phyloP scores from a whole-genome alignment of 2,113 vertebrate species.

The Morone chrysops region DNA sequence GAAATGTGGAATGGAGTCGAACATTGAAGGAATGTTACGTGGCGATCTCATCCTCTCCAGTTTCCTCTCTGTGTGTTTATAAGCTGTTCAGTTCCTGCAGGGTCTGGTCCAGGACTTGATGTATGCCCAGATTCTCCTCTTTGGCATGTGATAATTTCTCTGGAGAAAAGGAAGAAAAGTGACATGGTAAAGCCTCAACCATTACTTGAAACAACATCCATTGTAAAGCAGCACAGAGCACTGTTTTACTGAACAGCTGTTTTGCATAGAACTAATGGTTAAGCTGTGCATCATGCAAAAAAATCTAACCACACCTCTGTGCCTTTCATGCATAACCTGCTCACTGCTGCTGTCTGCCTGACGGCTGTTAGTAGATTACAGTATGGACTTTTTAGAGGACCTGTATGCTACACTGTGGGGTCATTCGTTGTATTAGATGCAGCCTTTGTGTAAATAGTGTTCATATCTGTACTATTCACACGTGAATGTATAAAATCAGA shows the following conservation, averaged over 20 bases:
- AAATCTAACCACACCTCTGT: constrained; percentile 40
- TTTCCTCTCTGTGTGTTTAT: constrained; percentile 81
- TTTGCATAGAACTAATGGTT: constrained; percentile 67
- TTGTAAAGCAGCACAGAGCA: constrained; percentile 2
- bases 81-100: constrained; percentile 96
- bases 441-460: not conserved
- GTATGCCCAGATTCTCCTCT: constrained; percentile 93
- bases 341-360: constrained; percentile 5
- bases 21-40: constrained; percentile 80
- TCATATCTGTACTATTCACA: constrained; percentile 1
- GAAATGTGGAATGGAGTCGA: constrained; percentile 78
- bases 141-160: constrained; percentile 93
- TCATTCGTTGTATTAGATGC: not conserved
- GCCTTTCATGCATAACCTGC: constrained; percentile 61
- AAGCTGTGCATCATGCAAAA: constrained; percentile 78
- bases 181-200: constrained; percentile 38
- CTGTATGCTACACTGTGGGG: not conserved
- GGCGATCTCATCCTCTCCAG: constrained; percentile 68
- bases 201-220: constrained; percentile 6
- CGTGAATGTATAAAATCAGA: not conserved
- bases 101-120: constrained; percentile 95
- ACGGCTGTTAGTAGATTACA: constrained; percentile 43
- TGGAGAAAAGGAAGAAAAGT: constrained; percentile 65
- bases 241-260: constrained; percentile 52
- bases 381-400: not conserved